Base-by-base conservation (phyloP, 1,140 invertebrate species). In the Pteromalus puparum region DNA sequence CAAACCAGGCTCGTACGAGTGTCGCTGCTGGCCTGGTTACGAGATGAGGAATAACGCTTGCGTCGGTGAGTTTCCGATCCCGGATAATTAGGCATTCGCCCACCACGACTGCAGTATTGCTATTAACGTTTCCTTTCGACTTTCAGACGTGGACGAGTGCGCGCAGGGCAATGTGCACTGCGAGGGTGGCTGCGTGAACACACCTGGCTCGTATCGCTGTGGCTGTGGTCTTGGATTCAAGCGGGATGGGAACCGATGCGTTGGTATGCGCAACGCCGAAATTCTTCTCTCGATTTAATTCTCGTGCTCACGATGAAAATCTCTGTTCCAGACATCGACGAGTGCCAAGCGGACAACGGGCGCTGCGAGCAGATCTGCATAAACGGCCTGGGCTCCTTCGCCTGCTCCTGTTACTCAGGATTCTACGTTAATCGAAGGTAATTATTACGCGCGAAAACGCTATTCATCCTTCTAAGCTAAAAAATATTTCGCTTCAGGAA, bases 121-220 rank as follows among this genome's bases (percentile, higher is more conserved):
- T 34, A 5, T 34, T 34, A 34, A 34, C 24, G 26, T 53, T 42
- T 42, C 2, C 18, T 61, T 48, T 21, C 67, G 0, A 81, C 24
- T 95, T 95, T 87, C 91, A 68, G 95, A 95, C 90, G 90, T 94
- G 30, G 92, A 94, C 75, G 95, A 94, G 90, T 95, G 93, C 87
- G 38, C 74, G 15, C 24, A 38, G 24, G 91, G 86, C 53, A 67
- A 68, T 0, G 46, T 75, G 28, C 94, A 95, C 24, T 97, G 97
- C 89, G 94, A 94, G 34, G 96, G 96, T 72, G 94, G 93, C n/a
- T 98, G 98, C 90, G 91, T 96, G 26, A 98, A 98, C 91, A 96
- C 96, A 1, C 92, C 95, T 3, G 98, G 98, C 1, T 96, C 96
- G 21, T 98, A 95, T 91, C 94, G 95, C 75, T 98, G 98, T 89